These are phyloP conservation scores for Polypterus bichir DNA, from an alignment of 2,113 vertebrate species.

Conservation along the genomic window DNA sequence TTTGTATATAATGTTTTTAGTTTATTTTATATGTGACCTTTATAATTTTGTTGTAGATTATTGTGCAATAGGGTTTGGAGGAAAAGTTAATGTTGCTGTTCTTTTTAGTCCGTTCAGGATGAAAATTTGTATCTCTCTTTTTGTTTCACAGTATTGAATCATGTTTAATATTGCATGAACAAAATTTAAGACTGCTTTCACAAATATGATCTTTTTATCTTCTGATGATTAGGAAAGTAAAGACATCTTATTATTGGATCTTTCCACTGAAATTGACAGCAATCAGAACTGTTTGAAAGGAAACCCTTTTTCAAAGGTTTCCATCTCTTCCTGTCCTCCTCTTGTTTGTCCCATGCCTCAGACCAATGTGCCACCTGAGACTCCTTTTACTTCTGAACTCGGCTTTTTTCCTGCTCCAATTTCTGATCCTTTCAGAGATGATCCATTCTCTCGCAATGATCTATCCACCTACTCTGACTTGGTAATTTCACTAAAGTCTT, in stretches of 20 bases:
- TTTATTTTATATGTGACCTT: too few species aligned
- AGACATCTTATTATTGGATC: constrained; percentile 89
- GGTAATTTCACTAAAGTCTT: constrained; percentile 40
- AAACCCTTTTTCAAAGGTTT: constrained; percentile 60
- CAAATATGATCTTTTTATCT: constrained; percentile 31
- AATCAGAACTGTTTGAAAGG: constrained; percentile 80
- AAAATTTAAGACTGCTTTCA: too few species aligned
- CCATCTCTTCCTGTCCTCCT: constrained; percentile 45
- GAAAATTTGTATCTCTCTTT: constrained; percentile 5
- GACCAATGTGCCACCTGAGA: constrained; percentile 52
- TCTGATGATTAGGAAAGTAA: constrained; percentile 75
- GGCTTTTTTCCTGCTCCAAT: constrained; percentile 79
- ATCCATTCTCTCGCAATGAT: constrained; percentile 61
- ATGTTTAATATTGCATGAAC: too few species aligned
- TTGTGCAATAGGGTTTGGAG: too few species aligned
- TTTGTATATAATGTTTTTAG: too few species aligned
- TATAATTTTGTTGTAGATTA: too few species aligned
- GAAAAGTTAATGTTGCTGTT: too few species aligned
- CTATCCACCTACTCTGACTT: constrained; percentile 38
- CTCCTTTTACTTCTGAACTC: constrained; percentile 58
- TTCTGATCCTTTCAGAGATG: constrained; percentile 80
- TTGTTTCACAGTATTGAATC: constrained; percentile 5
- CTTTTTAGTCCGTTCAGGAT: too few species aligned
- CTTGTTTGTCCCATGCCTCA: constrained; percentile 54
- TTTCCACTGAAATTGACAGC: constrained; percentile 83